Base-by-base conservation (phyloP, 2,797 vertebrate genomes). In the Urosaurus nigricauda region DNA sequence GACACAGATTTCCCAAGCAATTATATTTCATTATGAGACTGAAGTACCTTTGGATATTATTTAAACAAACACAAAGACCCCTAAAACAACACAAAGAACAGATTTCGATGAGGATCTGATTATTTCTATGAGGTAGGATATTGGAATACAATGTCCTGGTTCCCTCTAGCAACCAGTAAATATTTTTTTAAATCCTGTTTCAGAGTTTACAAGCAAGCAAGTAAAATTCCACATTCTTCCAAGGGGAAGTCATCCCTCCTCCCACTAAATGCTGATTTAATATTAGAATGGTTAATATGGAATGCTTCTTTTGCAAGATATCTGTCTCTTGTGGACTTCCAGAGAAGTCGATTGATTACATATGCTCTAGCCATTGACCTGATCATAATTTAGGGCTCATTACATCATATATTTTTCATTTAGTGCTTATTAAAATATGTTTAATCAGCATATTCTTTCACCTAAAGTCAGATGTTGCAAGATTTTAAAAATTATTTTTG, bases 81-180 rank as follows among this genome's bases (percentile, higher is more conserved):
- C 21, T 56, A 43, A 88, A n/a, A 88, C 83, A 91, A 86, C 51
- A 73, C 8, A 12, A 92, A 90, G 90, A 92, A 87, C 90, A 92
- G 90, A 91, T 93, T 82, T 92, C 82, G 92, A 94, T 87, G 91
- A 92, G 93, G 93, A 94, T 90, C 84, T 88, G 89, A 70, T 92
- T 92, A 93, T 43, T 43, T 43, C 43, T 43, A n/a, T n/a, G 43
- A 90, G 90, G 93, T 95, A 95, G 89, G 90, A 92, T 89, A 94
- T 93, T 94, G 83, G 86, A 89, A 74, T 60, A 93, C 83, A 90
- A 91, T 93, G 89, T 93, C 93, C 91, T 94, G 92, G 88, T 93
- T 95, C 92, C 87, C 90, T 89, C 93, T 90, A 87, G 92, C 91
- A 92, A 91, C 91, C 90, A 88, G 90, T 86, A 93, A 88, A 58